phyloP scores from a whole-genome alignment of 1,140 invertebrate genomes.

The Phenacoccus solenopsis region DNA sequence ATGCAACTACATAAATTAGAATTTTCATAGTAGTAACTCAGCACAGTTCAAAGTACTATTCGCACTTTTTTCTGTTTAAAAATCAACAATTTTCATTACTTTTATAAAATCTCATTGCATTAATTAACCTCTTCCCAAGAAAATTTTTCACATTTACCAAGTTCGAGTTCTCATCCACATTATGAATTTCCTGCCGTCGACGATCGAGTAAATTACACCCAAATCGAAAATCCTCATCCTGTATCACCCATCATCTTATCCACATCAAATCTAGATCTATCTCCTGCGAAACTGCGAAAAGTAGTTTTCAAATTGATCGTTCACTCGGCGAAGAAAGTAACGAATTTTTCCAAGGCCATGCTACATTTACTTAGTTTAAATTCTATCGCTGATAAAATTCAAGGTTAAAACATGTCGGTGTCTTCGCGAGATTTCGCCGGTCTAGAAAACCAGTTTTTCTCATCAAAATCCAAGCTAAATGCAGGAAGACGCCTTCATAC shows the following conservation, averaged over 20 bases:
- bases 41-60: too few species aligned
- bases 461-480: not conserved
- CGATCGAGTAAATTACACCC: not conserved
- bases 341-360: not conserved
- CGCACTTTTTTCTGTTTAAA: too few species aligned
- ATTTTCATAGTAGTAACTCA: too few species aligned
- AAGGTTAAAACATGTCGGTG: not conserved
- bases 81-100: too few species aligned
- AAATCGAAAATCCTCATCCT: not conserved
- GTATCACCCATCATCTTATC: too few species aligned
- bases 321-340: not conserved
- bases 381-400: not conserved
- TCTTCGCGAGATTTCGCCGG: not conserved
- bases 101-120: too few species aligned
- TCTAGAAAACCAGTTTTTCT: not conserved
- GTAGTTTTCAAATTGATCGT: too few species aligned
- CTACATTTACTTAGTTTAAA: not conserved
- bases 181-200: not conserved
- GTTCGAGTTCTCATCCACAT: not conserved
- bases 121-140: too few species aligned
- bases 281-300: too few species aligned
- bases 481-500: not conserved
- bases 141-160: too few species aligned
- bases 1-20: too few species aligned
- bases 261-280: too few species aligned